Conservation (phyloP, 2,888 invertebrate species). For the Sarcophaga carnaria region DNA sequence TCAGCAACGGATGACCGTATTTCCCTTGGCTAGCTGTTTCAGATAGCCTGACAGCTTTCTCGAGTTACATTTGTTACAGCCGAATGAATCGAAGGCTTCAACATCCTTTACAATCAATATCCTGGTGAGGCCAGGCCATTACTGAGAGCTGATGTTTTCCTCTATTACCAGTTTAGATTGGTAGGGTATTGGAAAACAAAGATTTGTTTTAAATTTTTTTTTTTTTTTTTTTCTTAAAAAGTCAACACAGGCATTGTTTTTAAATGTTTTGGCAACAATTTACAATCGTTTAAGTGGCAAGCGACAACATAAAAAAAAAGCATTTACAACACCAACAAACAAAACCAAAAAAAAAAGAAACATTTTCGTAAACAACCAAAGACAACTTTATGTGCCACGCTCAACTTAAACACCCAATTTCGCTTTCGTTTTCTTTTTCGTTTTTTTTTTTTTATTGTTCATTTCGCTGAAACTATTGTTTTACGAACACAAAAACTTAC, state of each 20-base stretch:
- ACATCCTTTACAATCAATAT: too few species aligned
- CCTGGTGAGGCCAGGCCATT: too few species aligned
- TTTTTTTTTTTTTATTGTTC: neutral
- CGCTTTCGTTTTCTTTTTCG: neutral
- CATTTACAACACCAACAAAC: constrained; percentile 36
- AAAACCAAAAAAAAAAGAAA: neutral
- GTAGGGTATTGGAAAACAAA: neutral
- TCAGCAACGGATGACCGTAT: too few species aligned
- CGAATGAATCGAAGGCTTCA: too few species aligned
- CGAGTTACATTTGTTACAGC: too few species aligned
- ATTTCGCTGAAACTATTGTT: constrained; percentile 45
- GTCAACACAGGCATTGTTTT: constrained; percentile 13
- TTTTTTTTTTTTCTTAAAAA: neutral
- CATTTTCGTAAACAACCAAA: neutral
- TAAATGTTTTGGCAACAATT: constrained; percentile 48
- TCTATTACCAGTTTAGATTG: neutral
- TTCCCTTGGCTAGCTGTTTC: too few species aligned
- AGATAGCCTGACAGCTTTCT: too few species aligned
- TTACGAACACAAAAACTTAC: constrained; percentile 61
- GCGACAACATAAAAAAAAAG: constrained; percentile 55
- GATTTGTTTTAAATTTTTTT: constrained; percentile 12
- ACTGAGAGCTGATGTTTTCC: too few species aligned
- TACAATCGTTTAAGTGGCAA: constrained; percentile 67
- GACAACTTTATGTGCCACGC: neutral
- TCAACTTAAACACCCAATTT: neutral